Evolutionary conservation across 2,888 invertebrate genomes (phyloP).

Genomic region (Brachylomia viminalis): DNA sequence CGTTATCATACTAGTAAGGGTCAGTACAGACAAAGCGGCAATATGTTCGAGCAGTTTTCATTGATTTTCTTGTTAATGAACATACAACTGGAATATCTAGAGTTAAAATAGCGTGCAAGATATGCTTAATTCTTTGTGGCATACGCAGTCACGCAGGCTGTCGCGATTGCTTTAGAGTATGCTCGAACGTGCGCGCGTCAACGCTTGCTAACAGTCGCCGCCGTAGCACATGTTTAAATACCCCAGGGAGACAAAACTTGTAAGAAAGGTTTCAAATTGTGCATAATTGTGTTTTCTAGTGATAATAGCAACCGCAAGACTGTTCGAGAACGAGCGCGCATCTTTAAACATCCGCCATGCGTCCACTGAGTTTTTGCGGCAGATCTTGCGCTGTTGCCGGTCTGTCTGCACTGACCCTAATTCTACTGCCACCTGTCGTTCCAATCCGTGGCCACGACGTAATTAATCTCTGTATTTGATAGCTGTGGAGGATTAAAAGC

Average conservation of each 20-base stretch:
- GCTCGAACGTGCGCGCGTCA: too few relatives aligned
- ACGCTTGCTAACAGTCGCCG: not conserved
- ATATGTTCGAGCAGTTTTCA: not conserved
- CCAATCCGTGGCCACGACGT: not conserved
- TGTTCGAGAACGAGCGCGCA: not conserved
- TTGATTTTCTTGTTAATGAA: not conserved
- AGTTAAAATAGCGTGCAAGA: not conserved
- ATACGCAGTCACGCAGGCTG: not conserved
- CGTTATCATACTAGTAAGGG: not conserved
- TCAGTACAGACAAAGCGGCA: not conserved
- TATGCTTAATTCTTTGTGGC: not conserved
- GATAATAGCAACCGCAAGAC: not conserved
- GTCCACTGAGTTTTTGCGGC: not conserved
- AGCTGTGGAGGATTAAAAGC: constrained; percentile 1
- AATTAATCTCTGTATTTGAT: not conserved
- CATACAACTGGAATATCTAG: too few relatives aligned
- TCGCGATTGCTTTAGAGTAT: not conserved
- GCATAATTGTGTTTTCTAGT: not conserved
- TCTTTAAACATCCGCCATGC: not conserved
- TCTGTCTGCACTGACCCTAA: not conserved
- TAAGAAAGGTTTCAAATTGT: not conserved
- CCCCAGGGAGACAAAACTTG: not conserved
- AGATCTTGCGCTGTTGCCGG: not conserved
- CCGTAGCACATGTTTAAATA: not conserved
- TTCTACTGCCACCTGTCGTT: not conserved